Evolutionary conservation across 2,888 invertebrate species (phyloP).

Genomic region (Sminthurinus aureus): DNA sequence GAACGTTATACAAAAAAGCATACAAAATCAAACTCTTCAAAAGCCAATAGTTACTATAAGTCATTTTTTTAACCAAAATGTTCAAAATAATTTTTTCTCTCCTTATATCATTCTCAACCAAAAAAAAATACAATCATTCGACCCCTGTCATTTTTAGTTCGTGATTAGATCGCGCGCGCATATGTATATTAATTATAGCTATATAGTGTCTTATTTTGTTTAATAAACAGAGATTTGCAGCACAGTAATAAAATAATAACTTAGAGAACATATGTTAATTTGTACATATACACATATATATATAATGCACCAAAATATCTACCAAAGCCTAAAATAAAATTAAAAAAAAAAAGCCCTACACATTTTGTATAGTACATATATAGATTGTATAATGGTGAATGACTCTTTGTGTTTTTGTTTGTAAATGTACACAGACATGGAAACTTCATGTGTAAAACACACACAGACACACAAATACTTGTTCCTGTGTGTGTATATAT

Average conservation of each 20-base stretch:
- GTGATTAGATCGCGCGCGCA: background rate
- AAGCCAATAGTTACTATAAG: background rate
- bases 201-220: background rate
- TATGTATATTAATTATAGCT: background rate
- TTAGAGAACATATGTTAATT: background rate
- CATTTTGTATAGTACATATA: too few relatives aligned
- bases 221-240: background rate
- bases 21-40: constrained; percentile 21
- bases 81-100: background rate
- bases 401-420: background rate
- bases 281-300: too few relatives aligned
- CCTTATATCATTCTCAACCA: background rate
- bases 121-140: too few relatives aligned
- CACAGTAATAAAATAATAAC: background rate
- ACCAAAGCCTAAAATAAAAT: background rate
- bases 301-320: background rate
- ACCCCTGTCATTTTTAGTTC: constrained; percentile 6
- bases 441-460: background rate
- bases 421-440: background rate
- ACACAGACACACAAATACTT: background rate
- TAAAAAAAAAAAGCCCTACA: background rate
- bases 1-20: background rate
- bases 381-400: too few relatives aligned
- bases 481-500: too few relatives aligned
- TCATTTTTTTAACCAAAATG: background rate